Evolutionary conservation across 2,888 invertebrate species (phyloP), one percentile per base, ranked within the genome.

Genomic region (Choristoneura rosaceana): DNA sequence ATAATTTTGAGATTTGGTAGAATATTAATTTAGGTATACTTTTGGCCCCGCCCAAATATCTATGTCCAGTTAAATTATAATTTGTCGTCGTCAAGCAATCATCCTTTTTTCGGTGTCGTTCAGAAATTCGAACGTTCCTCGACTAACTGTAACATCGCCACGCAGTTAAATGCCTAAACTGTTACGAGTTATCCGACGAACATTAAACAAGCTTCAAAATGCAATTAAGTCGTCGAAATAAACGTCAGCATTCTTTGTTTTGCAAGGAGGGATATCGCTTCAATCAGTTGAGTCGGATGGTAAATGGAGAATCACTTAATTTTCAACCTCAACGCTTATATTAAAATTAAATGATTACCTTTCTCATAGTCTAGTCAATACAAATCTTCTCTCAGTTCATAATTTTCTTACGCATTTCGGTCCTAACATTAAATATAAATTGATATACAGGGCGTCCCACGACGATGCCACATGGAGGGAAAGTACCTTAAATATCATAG

Each of bases 71-170:
- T 12, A 59, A 55, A 47, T 41, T 65, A 64, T 58, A 64, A 65
- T 60, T 65, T 66, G 64, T 58, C 41, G 52, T 47, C 17, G 55
- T 63, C 25, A 55, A 65, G 66, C 41, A 60, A 70, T 60, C 58
- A 38, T 17, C 38, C 60, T 61, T 45, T 65, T 33, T 60, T 59
- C 34, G 41, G 34, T 43, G 43, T n/a, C 58, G 17, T 45, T 63
- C 65, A 60, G 50, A 59, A 50, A 38, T 41, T 52, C n/a, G 43
- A 67, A 17, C 34, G 59, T 38, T 45, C 43, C 60, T 38, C 50
- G 64, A 17, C 34, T 63, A 70, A 70, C 70, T 63, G 63, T 70
- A 58, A 33, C 59, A 38, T 70, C 69, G 25, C 45, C 58, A 41
- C 63, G 58, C 64, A 58, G 47, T 59, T 47, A 45, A 14, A 58